A percentile compares a stretch with the other conserved stretches of the same genome.
Conservation (phyloP, 2,888 invertebrate species). For the Sthenelais limicola region DNA sequence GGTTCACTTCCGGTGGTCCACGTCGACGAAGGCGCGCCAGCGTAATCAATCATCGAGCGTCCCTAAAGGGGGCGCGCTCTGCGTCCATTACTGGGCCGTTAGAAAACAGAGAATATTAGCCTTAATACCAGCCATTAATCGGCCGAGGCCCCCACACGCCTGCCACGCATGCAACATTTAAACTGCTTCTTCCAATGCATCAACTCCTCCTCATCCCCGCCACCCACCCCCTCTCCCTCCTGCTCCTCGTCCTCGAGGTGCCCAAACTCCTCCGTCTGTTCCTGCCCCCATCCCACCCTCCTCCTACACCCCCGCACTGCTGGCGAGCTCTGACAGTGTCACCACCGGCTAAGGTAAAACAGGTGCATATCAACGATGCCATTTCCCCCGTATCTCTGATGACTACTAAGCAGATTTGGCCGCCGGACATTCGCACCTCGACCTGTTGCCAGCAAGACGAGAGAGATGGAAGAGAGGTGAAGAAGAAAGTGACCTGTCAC, state of each 20-base stretch:
- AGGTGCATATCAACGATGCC: too few relatives aligned
- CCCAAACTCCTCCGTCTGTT: not conserved
- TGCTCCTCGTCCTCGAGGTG: not conserved
- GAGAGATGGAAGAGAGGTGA: too few relatives aligned
- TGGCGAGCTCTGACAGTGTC: too few relatives aligned
- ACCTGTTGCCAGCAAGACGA: too few relatives aligned
- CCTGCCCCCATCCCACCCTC: not conserved
- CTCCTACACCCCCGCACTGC: not conserved
- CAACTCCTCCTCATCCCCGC: too few relatives aligned
- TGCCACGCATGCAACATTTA: not conserved
- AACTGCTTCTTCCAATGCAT: not conserved
- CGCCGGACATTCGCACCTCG: too few relatives aligned
- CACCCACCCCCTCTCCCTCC: not conserved
- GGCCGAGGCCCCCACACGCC: not conserved
- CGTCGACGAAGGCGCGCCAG: not conserved
- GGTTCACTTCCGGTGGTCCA: not conserved
- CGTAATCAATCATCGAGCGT: not conserved
- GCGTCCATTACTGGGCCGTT: not conserved
- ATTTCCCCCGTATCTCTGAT: too few relatives aligned
- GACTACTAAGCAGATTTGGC: too few relatives aligned
- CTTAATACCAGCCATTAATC: slow-evolving; percentile 1
- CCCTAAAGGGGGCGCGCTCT: not conserved
- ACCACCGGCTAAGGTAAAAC: too few relatives aligned
- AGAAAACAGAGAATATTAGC: not conserved
- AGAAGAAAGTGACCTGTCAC: too few relatives aligned